These are phyloP conservation scores for Acanthis flammea DNA, from an alignment of 2,797 vertebrate genomes.

Conservation along the genomic window DNA sequence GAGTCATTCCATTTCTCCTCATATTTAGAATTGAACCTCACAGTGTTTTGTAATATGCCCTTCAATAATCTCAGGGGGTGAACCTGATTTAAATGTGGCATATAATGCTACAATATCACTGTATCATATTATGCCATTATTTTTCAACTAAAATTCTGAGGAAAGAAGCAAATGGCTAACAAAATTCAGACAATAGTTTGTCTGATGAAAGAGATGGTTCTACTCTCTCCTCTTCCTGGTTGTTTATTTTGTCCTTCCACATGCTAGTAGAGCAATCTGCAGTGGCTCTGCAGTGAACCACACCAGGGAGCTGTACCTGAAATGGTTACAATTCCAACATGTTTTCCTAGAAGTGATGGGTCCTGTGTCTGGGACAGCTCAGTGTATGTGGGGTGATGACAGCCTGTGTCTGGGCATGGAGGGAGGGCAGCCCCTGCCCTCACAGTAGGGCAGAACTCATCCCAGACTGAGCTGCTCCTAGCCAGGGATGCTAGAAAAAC, in stretches of 20 bases:
- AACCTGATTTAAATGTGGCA: neutral
- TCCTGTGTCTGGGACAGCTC: neutral
- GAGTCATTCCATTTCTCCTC: neutral
- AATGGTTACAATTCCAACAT: rapidly evolving
- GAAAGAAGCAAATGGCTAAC: neutral
- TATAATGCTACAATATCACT: neutral
- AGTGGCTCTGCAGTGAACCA: neutral
- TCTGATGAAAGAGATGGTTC: neutral
- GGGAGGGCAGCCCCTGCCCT: rapidly evolving
- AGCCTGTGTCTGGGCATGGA: rapidly evolving
- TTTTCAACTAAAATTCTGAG: neutral
- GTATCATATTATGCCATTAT: neutral
- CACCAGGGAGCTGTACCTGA: neutral
- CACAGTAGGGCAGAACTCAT: rapidly evolving
- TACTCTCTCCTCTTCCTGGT: neutral
- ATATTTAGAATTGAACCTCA: neutral
- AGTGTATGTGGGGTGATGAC: rapidly evolving
- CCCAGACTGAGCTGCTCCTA: neutral
- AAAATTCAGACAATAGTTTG: neutral
- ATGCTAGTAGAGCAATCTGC: neutral
- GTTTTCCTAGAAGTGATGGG: neutral
- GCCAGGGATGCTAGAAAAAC: neutral
- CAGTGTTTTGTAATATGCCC: neutral
- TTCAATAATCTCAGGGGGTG: neutral
- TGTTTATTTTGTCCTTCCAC: neutral